phyloP scores from a whole-genome alignment of 2,797 vertebrate genomes.

The Danionella dracula region DNA sequence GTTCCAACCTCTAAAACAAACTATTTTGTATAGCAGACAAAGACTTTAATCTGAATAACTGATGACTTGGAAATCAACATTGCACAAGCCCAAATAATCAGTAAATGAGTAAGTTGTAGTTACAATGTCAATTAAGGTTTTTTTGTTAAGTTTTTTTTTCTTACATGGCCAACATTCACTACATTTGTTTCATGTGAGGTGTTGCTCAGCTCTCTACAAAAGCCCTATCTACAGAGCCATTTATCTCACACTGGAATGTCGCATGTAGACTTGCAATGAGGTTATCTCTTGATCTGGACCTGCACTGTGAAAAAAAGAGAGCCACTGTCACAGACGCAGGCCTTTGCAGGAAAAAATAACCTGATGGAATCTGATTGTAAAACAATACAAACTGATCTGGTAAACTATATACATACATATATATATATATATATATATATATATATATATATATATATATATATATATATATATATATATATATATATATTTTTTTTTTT shows the following conservation, averaged over 20 bases:
- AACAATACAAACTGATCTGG: constrained; percentile 10
- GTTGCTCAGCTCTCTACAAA: constrained; percentile 17
- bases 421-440: too few species aligned
- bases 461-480: too few species aligned
- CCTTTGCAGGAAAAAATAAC: constrained; percentile 2
- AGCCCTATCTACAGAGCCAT: constrained; percentile 13
- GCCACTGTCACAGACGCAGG: constrained; percentile 29
- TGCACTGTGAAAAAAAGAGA: constrained; percentile 18
- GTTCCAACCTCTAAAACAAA: too few species aligned
- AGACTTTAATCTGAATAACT: too few species aligned
- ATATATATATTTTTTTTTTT: too few species aligned
- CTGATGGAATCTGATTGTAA: constrained; percentile 14
- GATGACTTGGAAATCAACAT: too few species aligned
- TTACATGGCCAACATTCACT: neutral
- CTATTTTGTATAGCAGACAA: too few species aligned
- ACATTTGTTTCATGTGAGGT: constrained; percentile 1
- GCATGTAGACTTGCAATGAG: constrained; percentile 34
- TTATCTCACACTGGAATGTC: constrained; percentile 18
- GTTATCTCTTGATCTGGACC: constrained; percentile 33
- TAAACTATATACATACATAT: too few species aligned
- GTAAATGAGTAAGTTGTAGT: too few species aligned
- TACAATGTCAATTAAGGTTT: too few species aligned
- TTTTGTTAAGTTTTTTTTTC: neutral
- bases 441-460: too few species aligned
- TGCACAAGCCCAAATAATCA: too few species aligned